Evolutionary conservation across 2,113 vertebrate species (phyloP), one percentile per base, ranked within the genome.

Genomic region (Hipposideros armiger): DNA sequence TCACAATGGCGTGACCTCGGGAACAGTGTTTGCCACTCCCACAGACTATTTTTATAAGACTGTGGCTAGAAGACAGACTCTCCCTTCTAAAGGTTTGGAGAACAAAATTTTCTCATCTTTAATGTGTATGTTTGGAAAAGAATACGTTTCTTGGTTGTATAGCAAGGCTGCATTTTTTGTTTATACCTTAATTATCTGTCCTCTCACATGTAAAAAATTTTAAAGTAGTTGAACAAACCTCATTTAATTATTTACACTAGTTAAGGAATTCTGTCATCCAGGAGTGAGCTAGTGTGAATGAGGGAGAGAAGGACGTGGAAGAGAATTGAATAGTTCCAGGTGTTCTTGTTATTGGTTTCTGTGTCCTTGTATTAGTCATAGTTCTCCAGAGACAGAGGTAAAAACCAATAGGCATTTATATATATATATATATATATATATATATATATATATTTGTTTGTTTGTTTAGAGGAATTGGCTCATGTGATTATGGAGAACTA

Each of bases 301-400:
- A 32, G 16, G 6, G 3, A n/a, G 40, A n/a, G 13, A 26, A 60
- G 70, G 17, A 47, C 45, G 45, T 7, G 45, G 45, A 13, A 16
- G 9, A 50, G 42, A 5, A 32, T 16, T 1, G 5, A 2, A 19
- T 13, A 4, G 16, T 30, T 45, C 20, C 15, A 16, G 3, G 16
- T 13, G 0, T 36, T 78, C 2, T 13, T 0, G 26, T 52, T 47
- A 8, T 30, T 85, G 15, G 13, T 30, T 67, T 42, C 42, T 20
- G 26, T 4, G 8, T 69, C 7, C n/a, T 5, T 16, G 20, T 30
- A 24, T 40, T 42, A 14, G 40, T 26, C 10, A 11, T 11, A n/a
- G 15, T 11, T 36, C 40, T 36, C 6, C 13, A 45, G 36, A 80
- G 62, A 69, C 45, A 45, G 7, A 26, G 74, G 36, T 36, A 36